These are phyloP conservation scores for Melanocharis versteri DNA, from an alignment of 2,113 vertebrate genomes.

Conservation along the genomic window DNA sequence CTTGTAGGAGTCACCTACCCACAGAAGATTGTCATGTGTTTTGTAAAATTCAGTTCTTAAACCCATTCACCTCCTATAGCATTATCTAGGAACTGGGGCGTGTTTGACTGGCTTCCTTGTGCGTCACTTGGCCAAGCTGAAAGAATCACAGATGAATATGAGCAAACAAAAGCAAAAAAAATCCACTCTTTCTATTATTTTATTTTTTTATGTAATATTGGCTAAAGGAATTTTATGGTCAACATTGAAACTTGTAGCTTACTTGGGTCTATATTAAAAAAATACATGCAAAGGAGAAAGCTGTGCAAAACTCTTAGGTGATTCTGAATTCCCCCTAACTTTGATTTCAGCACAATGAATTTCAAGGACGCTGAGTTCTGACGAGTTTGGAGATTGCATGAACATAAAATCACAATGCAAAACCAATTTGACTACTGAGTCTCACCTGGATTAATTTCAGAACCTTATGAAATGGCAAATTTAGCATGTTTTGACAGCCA, in stretches of 20 bases:
- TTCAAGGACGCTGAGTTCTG: neutral
- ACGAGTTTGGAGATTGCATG: neutral
- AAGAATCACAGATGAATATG: neutral
- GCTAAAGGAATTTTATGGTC: neutral
- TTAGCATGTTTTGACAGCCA: neutral
- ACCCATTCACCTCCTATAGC: neutral
- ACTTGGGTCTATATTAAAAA: neutral
- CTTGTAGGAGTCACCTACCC: neutral
- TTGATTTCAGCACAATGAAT: neutral
- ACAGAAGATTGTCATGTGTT: neutral
- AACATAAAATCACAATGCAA: neutral
- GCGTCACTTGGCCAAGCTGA: neutral
- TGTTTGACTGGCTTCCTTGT: neutral
- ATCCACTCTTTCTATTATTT: neutral
- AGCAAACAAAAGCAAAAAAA: neutral
- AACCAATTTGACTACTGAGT: neutral
- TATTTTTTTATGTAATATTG: neutral
- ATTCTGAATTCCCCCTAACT: neutral
- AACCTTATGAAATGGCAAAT: slow-evolving; percentile 12
- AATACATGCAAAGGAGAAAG: neutral
- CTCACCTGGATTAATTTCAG: neutral
- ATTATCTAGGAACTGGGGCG: neutral
- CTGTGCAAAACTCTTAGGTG: neutral
- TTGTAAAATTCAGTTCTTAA: neutral
- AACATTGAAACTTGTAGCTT: neutral